Percentiles rank a stretch among this genome's conserved stretches.
These are phyloP conservation scores for Steinernema scapterisci DNA, from an alignment of 2,888 invertebrate genomes.

Conservation along the genomic window DNA sequence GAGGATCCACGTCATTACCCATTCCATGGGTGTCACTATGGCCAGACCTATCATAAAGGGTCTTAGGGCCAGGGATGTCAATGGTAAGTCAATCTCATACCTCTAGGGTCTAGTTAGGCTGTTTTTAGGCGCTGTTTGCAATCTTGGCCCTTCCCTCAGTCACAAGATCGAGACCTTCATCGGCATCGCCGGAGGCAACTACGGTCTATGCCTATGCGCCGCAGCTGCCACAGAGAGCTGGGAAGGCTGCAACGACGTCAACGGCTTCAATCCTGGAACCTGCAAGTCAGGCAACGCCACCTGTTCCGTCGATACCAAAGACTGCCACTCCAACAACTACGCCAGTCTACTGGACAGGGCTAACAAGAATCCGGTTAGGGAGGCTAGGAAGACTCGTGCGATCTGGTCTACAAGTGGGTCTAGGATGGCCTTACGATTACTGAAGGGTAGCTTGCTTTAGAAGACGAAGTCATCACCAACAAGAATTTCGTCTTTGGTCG, in stretches of 20 bases:
- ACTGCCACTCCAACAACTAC: neutral
- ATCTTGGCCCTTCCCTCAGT: conserved; percentile 47
- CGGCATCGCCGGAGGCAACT: conserved; percentile 56
- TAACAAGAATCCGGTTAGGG: conserved; percentile 27
- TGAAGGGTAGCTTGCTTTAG: neutral
- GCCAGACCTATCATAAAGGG: conserved; percentile 54
- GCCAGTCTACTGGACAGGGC: conserved; percentile 11
- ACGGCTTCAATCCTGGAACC: conserved; percentile 53
- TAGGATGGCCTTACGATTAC: neutral
- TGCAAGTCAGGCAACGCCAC: conserved; percentile 33
- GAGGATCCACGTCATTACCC: conserved; percentile 49
- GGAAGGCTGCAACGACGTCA: conserved; percentile 49
- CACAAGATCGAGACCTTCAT: conserved; percentile 47
- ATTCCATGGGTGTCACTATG: conserved; percentile 59
- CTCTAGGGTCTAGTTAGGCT: neutral
- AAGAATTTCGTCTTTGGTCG: conserved; percentile 1
- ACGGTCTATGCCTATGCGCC: conserved; percentile 53
- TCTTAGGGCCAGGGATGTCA: conserved; percentile 44
- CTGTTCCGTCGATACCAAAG: neutral
- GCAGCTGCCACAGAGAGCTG: conserved; percentile 39
- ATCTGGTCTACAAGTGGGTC: conserved; percentile 33
- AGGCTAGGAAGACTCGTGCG: conserved; percentile 16
- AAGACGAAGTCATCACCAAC: conserved; percentile 11
- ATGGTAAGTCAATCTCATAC: conserved; percentile 35
- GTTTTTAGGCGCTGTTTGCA: conserved; percentile 39